Evolutionary conservation across 2,113 vertebrate species (phyloP).

Genomic region (Phyllopteryx taeniolatus): DNA sequence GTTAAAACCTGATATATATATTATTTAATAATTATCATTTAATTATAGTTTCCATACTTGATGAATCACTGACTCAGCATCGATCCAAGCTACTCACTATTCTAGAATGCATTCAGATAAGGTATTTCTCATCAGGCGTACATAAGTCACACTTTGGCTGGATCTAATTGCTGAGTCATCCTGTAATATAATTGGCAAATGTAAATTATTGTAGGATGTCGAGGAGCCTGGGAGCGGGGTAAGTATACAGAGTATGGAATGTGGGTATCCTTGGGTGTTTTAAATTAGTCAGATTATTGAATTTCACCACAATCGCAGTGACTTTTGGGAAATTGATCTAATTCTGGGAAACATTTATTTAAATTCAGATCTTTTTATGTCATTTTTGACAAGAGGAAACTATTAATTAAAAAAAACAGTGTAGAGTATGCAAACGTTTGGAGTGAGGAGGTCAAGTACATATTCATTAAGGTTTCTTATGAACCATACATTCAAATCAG

Average conservation of each 20-base stretch:
- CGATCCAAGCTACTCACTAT: background rate
- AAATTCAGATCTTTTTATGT: conserved; percentile 1
- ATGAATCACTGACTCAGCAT: background rate
- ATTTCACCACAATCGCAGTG: conserved; percentile 23
- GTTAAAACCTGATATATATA: background rate
- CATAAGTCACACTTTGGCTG: conserved; percentile 5
- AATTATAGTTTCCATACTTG: background rate
- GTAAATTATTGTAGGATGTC: conserved; percentile 5
- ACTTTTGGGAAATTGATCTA: conserved; percentile 24
- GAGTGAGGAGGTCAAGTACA: conserved; percentile 41
- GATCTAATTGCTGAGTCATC: conserved; percentile 1
- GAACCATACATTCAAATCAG: background rate
- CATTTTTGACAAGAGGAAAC: conserved; percentile 18
- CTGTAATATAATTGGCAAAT: conserved; percentile 21
- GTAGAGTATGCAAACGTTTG: conserved; percentile 15
- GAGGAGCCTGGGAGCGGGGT: background rate
- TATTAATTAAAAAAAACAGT: conserved; percentile 23
- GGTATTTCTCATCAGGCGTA: conserved; percentile 6
- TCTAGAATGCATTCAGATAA: background rate
- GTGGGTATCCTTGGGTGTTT: background rate
- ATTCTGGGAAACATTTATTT: conserved; percentile 32
- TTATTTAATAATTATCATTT: background rate
- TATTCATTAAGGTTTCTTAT: conserved; percentile 46
- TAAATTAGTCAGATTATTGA: conserved; percentile 6
- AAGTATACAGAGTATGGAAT: background rate